phyloP scores from a whole-genome alignment of 2,888 invertebrate species.

The Carterocephalus palaemon region DNA sequence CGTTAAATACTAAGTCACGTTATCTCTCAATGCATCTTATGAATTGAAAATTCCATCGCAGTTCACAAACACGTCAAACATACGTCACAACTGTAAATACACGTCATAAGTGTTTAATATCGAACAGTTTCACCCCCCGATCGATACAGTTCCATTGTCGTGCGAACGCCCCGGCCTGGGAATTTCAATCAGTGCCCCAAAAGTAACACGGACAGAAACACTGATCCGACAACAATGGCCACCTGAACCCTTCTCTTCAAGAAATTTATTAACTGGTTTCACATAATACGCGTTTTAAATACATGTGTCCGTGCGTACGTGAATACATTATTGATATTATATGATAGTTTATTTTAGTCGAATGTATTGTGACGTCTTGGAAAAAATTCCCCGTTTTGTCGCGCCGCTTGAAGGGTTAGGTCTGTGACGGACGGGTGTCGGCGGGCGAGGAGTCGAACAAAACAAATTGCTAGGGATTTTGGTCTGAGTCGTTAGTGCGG shows the following conservation, averaged over 20 bases:
- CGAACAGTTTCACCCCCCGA: constrained; percentile 58
- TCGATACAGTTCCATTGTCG: constrained; percentile 60
- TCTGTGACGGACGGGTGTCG: constrained; percentile 43
- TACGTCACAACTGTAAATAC: constrained; percentile 62
- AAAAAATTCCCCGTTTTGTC: constrained; percentile 46
- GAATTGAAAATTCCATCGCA: constrained; percentile 42
- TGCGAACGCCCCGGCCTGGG: constrained; percentile 56
- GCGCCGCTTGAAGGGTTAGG: constrained; percentile 43
- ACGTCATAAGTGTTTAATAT: constrained; percentile 66
- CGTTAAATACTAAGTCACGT: too few relatives aligned
- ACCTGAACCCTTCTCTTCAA: constrained; percentile 49
- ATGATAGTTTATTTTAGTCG: constrained; percentile 75
- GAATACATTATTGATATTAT: constrained; percentile 77
- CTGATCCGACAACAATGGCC: constrained; percentile 43
- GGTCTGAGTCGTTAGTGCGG: constrained; percentile 74
- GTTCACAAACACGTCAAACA: constrained; percentile 58
- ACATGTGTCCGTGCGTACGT: constrained; percentile 70
- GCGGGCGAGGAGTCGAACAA: constrained; percentile 41
- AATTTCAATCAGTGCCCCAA: constrained; percentile 60
- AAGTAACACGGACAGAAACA: constrained; percentile 38
- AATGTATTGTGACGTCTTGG: constrained; percentile 52
- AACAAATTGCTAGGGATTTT: constrained; percentile 65
- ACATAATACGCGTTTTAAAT: constrained; percentile 77
- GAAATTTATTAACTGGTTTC: constrained; percentile 67
- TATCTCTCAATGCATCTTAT: too few relatives aligned